A percentile compares a stretch with the other conserved stretches of the same genome.
Evolutionary conservation across 2,888 invertebrate genomes (phyloP).

Genomic region (Ophioninae sp.): DNA sequence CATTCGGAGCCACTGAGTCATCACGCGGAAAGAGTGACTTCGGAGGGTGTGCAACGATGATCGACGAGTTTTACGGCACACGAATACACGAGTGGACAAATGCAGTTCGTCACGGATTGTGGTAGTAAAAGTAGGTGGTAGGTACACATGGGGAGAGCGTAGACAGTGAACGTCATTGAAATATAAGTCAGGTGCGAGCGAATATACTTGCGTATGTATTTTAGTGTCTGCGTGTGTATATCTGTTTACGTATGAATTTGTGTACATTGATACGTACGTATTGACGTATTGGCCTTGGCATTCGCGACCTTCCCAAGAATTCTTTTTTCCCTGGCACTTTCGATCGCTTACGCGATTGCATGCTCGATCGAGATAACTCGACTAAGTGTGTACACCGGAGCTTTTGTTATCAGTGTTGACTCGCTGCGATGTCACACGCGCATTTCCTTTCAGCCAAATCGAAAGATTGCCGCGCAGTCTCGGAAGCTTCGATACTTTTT

Average conservation of each 20-base stretch:
- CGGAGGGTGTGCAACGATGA: slow-evolving; percentile 23
- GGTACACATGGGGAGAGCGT: neutral
- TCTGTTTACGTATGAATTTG: slow-evolving; percentile 2
- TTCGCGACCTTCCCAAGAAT: slow-evolving; percentile 75
- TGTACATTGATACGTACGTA: slow-evolving; percentile 27
- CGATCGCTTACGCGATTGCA: slow-evolving; percentile 59
- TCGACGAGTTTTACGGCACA: slow-evolving; percentile 29
- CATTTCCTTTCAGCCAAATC: slow-evolving; percentile 9
- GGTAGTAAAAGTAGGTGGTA: neutral
- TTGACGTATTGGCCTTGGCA: slow-evolving; percentile 72
- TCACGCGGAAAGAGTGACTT: slow-evolving; percentile 30
- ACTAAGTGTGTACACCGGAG: slow-evolving; percentile 18
- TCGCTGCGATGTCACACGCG: slow-evolving; percentile 5
- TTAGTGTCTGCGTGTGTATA: slow-evolving; percentile 1
- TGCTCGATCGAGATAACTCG: slow-evolving; percentile 58
- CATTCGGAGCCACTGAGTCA: slow-evolving; percentile 17
- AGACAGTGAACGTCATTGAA: slow-evolving; percentile 57
- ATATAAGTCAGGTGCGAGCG: slow-evolving; percentile 69
- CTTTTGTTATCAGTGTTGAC: slow-evolving; percentile 29
- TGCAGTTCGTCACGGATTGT: neutral
- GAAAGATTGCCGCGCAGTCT: neutral
- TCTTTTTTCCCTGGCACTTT: slow-evolving; percentile 65
- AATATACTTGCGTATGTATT: neutral
- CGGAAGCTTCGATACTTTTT: neutral
- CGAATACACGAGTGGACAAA: neutral